Evolutionary conservation across 2,888 invertebrate genomes (phyloP), one percentile per base, ranked within the genome.

Genomic region (Platycnemis pennipes): DNA sequence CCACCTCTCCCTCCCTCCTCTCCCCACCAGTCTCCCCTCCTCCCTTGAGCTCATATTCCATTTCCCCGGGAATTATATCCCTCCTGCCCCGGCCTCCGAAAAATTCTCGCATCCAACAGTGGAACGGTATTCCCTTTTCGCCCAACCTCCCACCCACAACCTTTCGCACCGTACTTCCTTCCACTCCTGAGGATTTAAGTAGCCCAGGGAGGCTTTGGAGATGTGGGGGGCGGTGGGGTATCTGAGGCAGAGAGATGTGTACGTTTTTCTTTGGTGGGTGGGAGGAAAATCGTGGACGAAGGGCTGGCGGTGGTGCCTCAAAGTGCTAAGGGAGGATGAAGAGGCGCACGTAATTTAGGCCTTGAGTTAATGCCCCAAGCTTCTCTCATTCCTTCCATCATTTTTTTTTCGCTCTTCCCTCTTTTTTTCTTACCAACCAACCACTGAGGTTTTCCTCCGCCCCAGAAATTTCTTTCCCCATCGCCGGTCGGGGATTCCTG

Each of bases 11-110:
- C 31, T 85, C 85, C n/a, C 22, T 11, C 8, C 63, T 22, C 44
- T 42, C 44, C n/a, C 44, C 44, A 8, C 42, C 0, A 22, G 22
- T 2, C 19, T 26, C 44, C 22, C n/a, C 77, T 77, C n/a, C n/a
- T 77, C 77, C 86, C 22, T 86, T 0, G 42, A 44, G 37, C 86
- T 86, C 44, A 86, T 37, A 37, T 86, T 86, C 44, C 86, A 86
- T 86, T 42, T 86, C 86, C 44, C 63, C 63, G 63, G 63, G 63
- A 86, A 44, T 86, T 86, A 26, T 86, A 86, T 86, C 44, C 11
- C 63, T 63, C 63, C 8, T n/a, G 56, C 56, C 56, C 56, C 22
- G 63, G 63, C 26, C 63, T 63, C 63, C 63, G 26, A 63, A 63
- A 63, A 63, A 63, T 63, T 22, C 63, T 8, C 42, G 85, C 85